Conservation (phyloP, 1,140 invertebrate genomes). For the Leptinotarsa lineolata region DNA sequence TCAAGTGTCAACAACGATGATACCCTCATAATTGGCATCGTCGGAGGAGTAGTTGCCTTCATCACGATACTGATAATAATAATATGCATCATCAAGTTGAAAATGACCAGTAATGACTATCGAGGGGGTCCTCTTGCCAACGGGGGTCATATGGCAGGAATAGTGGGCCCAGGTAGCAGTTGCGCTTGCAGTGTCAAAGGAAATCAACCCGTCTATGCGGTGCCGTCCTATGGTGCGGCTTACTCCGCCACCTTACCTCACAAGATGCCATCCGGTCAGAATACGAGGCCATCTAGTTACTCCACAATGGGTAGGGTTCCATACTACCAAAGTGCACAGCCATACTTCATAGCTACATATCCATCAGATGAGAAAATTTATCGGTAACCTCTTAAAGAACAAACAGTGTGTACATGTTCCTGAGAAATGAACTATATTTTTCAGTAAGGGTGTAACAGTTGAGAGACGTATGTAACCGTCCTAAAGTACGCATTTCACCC, state of each 20-base stretch:
- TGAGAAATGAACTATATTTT: too few species aligned
- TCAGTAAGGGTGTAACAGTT: too few species aligned
- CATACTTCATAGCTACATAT: constrained; percentile 51
- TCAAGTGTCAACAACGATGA: constrained; percentile 80
- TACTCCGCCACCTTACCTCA: constrained; percentile 67
- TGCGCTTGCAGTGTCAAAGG: constrained; percentile 61
- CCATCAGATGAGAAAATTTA: constrained; percentile 54
- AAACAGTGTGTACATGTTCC: too few species aligned
- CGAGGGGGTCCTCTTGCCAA: constrained; percentile 67
- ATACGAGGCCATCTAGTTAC: constrained; percentile 58
- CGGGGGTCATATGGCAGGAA: constrained; percentile 57
- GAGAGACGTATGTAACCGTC: too few species aligned
- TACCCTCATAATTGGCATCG: constrained; percentile 88
- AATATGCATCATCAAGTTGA: constrained; percentile 77
- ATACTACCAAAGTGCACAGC: constrained; percentile 53
- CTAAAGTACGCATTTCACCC: too few species aligned
- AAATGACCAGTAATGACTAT: constrained; percentile 69
- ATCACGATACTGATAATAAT: constrained; percentile 85
- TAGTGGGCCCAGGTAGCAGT: constrained; percentile 59
- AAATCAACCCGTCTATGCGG: constrained; percentile 56
- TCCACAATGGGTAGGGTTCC: constrained; percentile 57
- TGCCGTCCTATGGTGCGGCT: constrained; percentile 59
- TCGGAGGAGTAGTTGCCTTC: constrained; percentile 87
- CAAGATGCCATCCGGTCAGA: constrained; percentile 62
- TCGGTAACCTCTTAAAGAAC: constrained; percentile 42